These are phyloP conservation scores for Ochropacha duplaris DNA, from an alignment of 2,888 invertebrate genomes.

Conservation along the genomic window DNA sequence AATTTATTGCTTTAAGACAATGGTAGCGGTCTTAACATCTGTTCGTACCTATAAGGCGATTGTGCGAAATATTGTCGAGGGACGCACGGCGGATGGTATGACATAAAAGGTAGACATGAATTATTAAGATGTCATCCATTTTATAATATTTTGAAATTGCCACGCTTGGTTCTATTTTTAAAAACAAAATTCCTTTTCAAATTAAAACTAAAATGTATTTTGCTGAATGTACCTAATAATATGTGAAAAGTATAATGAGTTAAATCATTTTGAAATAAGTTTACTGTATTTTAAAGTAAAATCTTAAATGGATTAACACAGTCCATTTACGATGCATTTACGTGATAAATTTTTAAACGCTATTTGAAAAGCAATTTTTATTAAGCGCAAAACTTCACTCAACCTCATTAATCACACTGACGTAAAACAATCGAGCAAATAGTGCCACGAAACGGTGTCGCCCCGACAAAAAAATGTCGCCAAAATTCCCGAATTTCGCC, in stretches of 20 bases:
- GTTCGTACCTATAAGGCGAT: slow-evolving; percentile 26
- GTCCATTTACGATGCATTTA: slow-evolving; percentile 8
- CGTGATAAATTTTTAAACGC: slow-evolving; percentile 13
- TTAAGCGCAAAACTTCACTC: slow-evolving; percentile 18
- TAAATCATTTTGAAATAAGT: no score
- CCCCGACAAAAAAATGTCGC: slow-evolving; percentile 30
- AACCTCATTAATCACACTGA: slow-evolving; percentile 41
- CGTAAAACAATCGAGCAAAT: slow-evolving; percentile 37
- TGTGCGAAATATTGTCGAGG: neutral
- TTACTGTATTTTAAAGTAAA: no score
- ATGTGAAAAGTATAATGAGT: no score
- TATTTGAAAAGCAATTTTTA: slow-evolving; percentile 23
- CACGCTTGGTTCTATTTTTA: no score
- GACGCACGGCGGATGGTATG: neutral
- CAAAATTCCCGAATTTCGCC: slow-evolving; percentile 33
- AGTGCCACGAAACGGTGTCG: slow-evolving; percentile 18
- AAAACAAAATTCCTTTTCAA: no score
- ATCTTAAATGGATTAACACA: no score
- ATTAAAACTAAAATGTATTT: no score
- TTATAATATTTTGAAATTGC: neutral
- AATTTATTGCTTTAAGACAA: slow-evolving; percentile 41
- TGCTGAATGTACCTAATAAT: no score
- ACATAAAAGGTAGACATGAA: neutral
- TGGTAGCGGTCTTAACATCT: slow-evolving; percentile 29
- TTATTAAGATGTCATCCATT: neutral